Evolutionary conservation across 1,140 invertebrate species (phyloP), one percentile per base, ranked within the genome.

Genomic region (honey bee (Apis mellifera)): DNA sequence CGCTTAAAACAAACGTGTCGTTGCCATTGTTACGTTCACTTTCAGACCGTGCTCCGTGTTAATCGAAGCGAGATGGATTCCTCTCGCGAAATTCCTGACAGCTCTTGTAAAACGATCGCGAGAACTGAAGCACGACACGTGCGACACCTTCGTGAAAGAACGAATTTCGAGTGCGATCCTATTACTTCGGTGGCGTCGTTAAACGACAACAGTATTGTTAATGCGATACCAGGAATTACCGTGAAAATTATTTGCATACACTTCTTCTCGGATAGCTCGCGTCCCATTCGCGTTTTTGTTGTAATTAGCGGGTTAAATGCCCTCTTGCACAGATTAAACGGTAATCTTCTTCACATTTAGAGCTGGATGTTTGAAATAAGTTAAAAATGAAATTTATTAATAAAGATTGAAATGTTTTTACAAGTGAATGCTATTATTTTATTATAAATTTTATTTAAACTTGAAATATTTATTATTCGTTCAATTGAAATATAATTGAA

Each of bases 81-180:
- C 32, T 85, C 74, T 86, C 69, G 64, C 69, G 52, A 86, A 86
- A 86, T 86, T 85, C 84, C 84, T 68, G 78, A 69, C 68, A 21
- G 59, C 83, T 42, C 78, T 82, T 86, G 85, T 85, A 86, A 86
- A 72, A 79, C 55, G 78, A 86, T 86, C 74, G 60, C 85, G 65
- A 69, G 50, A 59, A 8, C 21, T 59, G 57, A n/a, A 19, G 57
- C n/a, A 21, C 26, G n/a, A 5, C 50, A 54, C 15, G 79, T 54
- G 73, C 65, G 74, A 77, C 77, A 69, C 78, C 73, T 60, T 8
- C 68, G 64, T 60, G 73, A 82, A 78, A 85, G 78, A 85, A 82
- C 23, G 48, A 73, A 85, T 86, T 86, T 86, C 55, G 50, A 85
- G 73, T 85, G 83, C 62, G 73, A 82, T 85, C 73, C 73, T 85